phyloP scores from a whole-genome alignment of 2,113 vertebrate species.

The Dicentrarchus labrax region DNA sequence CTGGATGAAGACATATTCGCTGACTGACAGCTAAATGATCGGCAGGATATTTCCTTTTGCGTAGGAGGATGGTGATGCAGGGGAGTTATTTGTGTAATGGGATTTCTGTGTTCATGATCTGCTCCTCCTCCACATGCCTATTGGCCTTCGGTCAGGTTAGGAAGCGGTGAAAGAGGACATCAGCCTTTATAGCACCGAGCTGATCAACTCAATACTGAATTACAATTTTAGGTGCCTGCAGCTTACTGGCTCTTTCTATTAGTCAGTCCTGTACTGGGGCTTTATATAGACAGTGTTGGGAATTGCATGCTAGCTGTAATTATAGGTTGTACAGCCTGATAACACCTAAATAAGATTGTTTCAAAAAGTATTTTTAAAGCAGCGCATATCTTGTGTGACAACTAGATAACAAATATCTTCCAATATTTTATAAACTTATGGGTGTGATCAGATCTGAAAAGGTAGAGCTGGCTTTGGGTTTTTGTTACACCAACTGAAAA shows the following conservation, averaged over 20 bases:
- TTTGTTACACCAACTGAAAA: neutral
- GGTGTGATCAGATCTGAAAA: slow-evolving; percentile 2
- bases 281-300: slow-evolving; percentile 13
- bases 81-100: slow-evolving; percentile 21
- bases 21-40: slow-evolving; percentile 1
- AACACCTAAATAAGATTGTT: neutral
- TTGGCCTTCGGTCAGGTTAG: neutral
- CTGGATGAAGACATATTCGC: neutral
- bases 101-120: slow-evolving; percentile 48
- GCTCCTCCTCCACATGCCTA: neutral
- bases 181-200: slow-evolving; percentile 32
- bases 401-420: no score
- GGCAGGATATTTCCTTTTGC: slow-evolving; percentile 11
- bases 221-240: slow-evolving; percentile 34
- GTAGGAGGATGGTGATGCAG: slow-evolving; percentile 26
- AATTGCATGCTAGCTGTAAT: slow-evolving; percentile 1
- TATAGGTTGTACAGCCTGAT: neutral
- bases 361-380: neutral
- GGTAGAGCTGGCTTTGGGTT: neutral
- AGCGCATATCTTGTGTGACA: neutral
- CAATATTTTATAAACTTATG: no score
- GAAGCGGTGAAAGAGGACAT: slow-evolving; percentile 25
- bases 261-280: neutral
- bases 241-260: slow-evolving; percentile 48
- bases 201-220: slow-evolving; percentile 64